Base-by-base conservation (phyloP, 2,113 vertebrate genomes). In the Trematomus loennbergii region DNA sequence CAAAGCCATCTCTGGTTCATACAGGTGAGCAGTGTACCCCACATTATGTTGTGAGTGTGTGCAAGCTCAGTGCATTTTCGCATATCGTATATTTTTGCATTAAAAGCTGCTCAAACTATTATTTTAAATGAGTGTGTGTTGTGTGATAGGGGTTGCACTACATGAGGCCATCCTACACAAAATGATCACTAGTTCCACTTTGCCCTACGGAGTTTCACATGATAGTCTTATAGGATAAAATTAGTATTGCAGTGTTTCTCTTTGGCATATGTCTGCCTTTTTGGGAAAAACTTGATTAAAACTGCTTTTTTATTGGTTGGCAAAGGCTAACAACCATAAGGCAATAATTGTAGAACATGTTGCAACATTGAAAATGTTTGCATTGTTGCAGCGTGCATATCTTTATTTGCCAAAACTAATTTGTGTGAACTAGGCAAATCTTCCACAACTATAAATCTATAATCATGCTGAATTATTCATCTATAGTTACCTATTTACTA, bases 1-100 rank as follows among this genome's bases (percentile, higher is more conserved):
- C 90, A 93, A 95, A 66, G 96, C 97, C 16, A 93, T 97, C 83
- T 98, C 96, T 0, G 98, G 98, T 22, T 99, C 98, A 16, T 99
- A 99, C 96, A 99, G 97, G 98, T 99, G 79, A 70, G 88, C 78
- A 11, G 49, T 8, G 18, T 18, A 0, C 33, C 16, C 17, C 15
- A 17, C 54, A 17, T 10, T 13, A 1, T 40, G 10, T 58, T 45
- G 3, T 43, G 9, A 46, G 5, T 72, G 20, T 70, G 46, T 16
- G 36, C 49, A 22, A 15, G 55, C 17, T 46, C 22, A 4, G 10
- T 33, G 36, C 8, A 61, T 61, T 9, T 15, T 0, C 61, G 10
- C n/a, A 2, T 22, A 20, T 16, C 4, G 12, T 4, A 29, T 12
- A n/a, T 68, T 60, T 68, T 13, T 29, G 9, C 12, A 29, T 65